Conservation (phyloP, 2,113 vertebrate species). For the Rhombomys opimus region DNA sequence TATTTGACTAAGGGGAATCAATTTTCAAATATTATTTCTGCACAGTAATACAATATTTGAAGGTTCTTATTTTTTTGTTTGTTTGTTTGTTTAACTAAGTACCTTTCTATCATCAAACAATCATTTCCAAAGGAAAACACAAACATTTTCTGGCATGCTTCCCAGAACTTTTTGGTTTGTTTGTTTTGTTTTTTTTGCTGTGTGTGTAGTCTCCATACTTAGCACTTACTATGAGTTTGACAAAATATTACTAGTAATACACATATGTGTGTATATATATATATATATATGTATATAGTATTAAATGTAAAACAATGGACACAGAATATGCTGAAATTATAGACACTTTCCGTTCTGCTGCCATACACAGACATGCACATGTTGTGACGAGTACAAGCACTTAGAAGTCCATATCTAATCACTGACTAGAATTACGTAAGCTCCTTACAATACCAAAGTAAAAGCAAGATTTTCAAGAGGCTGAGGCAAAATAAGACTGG, state of each 20-base stretch:
- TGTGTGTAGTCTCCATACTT: background rate
- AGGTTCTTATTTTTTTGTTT: background rate
- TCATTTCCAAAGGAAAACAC: conserved; percentile 61
- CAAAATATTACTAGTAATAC: conserved; percentile 57
- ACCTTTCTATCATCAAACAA: conserved; percentile 59
- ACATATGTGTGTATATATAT: background rate
- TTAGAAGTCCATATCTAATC: conserved; percentile 29
- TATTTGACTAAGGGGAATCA: conserved; percentile 24
- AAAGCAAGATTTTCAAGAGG: background rate
- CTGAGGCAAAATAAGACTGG: background rate
- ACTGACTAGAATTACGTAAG: conserved; percentile 39
- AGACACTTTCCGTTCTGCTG: background rate
- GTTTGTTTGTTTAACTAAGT: background rate
- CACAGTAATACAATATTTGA: conserved; percentile 7
- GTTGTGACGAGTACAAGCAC: background rate
- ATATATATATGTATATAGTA: background rate
- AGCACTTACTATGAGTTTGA: background rate
- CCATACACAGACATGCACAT: background rate
- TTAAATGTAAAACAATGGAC: conserved; percentile 52
- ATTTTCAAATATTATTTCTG: conserved; percentile 63
- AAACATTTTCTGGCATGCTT: conserved; percentile 64
- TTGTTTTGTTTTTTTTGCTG: conserved; percentile 13
- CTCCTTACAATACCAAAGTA: conserved; percentile 35
- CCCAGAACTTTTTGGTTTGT: conserved; percentile 22
- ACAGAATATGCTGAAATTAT: conserved; percentile 22